Evolutionary conservation across 2,888 invertebrate genomes (phyloP), one percentile per base, ranked within the genome.

Genomic region (Arge pagana): DNA sequence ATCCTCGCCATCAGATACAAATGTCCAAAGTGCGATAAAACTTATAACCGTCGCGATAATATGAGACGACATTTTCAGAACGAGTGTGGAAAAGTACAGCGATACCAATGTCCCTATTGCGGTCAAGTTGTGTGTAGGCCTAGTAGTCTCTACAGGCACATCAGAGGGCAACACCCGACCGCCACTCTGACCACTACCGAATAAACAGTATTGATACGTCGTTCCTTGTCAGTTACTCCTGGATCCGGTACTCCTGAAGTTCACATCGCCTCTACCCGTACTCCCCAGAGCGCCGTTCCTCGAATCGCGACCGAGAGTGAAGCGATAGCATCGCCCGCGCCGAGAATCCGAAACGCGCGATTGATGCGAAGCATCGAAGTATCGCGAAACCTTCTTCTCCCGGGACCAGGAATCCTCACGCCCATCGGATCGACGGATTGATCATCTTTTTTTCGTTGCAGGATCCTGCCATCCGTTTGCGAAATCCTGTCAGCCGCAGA

Each of bases 111-210:
- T 53, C 66, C 66, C 1, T 61, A 63, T 43, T 74, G 71, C 48
- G 40, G 18, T 4, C 52, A 52, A 21, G 58, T 58, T 37, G 66
- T 67, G 43, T 71, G 70, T 37, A 66, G 67, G 40, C 54, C 62
- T 1, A 59, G 54, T 26, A 59, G 65, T 48, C 58, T 70, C 48
- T 62, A 71, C 57, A 54, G 64, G 13, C 76, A 76, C 54, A 72
- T 76, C 15, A 64, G 70, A 41, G 62, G 65, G 30, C 66, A 66
- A 62, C 71, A 72, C 54, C 62, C 63, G 8, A 66, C n/a, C n/a
- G n/a, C n/a, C n/a, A n/a, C n/a, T n/a, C n/a, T n/a, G n/a, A n/a
- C n/a, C n/a, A 68, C n/a, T n/a, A n/a, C n/a, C n/a, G 49, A 63
- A 64, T 18, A 61, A 60, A 40, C 53, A 51, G 21, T 67, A 66